phyloP scores from a whole-genome alignment of 2,797 vertebrate genomes.

The Eulemur albifrons region DNA sequence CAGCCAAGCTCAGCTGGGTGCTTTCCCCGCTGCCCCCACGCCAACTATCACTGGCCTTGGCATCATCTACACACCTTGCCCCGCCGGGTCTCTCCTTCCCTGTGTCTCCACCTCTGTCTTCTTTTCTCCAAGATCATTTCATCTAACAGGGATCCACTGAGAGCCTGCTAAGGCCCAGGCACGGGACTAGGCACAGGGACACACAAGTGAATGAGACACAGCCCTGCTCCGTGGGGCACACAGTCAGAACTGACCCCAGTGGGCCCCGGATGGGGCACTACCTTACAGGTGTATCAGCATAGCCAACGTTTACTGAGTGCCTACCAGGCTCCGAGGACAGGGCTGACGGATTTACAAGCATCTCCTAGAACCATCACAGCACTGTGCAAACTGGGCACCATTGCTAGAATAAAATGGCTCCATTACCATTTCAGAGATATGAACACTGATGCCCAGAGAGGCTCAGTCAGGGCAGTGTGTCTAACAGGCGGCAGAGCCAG shows the following conservation, averaged over 20 bases:
- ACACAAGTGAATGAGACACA: background rate
- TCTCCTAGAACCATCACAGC: background rate
- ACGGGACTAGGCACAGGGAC: too few relatives aligned
- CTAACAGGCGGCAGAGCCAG: background rate
- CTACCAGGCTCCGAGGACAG: background rate
- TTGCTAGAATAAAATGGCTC: background rate
- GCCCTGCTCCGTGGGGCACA: fast-evolving
- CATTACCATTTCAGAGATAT: background rate
- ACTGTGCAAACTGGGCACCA: background rate
- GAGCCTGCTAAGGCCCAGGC: background rate
- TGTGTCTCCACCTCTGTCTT: background rate
- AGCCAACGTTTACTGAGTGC: fast-evolving
- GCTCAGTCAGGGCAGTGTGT: background rate
- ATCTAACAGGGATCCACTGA: background rate
- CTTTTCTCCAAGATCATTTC: background rate
- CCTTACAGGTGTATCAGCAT: background rate
- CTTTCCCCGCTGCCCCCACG: background rate
- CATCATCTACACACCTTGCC: background rate
- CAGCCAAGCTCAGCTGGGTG: background rate
- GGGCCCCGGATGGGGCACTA: fast-evolving
- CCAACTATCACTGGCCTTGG: background rate
- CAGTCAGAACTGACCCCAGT: fast-evolving
- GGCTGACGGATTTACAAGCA: background rate
- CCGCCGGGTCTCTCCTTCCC: background rate
- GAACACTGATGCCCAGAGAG: background rate